Conservation (phyloP, 2,797 vertebrate genomes). For the Miichthys miiuy region DNA sequence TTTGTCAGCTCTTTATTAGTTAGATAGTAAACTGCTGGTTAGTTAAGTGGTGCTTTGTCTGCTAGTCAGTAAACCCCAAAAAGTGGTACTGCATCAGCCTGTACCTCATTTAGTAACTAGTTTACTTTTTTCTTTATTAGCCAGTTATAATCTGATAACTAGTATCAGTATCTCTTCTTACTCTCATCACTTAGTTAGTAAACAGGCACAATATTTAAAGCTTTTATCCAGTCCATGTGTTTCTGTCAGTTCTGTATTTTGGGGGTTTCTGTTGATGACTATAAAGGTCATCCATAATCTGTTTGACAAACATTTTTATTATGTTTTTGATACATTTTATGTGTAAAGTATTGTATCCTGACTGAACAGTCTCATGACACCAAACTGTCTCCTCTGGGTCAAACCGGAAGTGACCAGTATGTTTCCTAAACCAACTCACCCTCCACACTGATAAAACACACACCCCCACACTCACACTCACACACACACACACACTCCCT, state of each 20-base stretch:
- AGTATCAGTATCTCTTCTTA: neutral
- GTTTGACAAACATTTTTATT: neutral
- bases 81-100: neutral
- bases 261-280: neutral
- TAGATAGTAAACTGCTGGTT: neutral
- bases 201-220: neutral
- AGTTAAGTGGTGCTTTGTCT: neutral
- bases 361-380: slow-evolving; percentile 28
- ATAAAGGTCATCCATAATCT: neutral
- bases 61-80: neutral
- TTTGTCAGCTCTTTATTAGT: neutral
- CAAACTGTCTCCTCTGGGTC: slow-evolving; percentile 45
- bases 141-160: neutral
- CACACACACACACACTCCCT: slow-evolving; percentile 16
- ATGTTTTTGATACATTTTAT: neutral
- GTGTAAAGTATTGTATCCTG: slow-evolving; percentile 5
- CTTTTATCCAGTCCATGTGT: neutral
- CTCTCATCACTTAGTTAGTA: neutral
- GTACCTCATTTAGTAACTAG: neutral
- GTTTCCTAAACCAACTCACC: slow-evolving; percentile 55
- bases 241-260: slow-evolving; percentile 5
- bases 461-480: slow-evolving; percentile 35
- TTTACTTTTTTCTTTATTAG: neutral
- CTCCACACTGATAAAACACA: slow-evolving; percentile 54
- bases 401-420: slow-evolving; percentile 75